A percentile compares a stretch with the other conserved stretches of the same genome.
phyloP scores from a whole-genome alignment of 1,140 invertebrate species.

The Lasioglossum baleicum region DNA sequence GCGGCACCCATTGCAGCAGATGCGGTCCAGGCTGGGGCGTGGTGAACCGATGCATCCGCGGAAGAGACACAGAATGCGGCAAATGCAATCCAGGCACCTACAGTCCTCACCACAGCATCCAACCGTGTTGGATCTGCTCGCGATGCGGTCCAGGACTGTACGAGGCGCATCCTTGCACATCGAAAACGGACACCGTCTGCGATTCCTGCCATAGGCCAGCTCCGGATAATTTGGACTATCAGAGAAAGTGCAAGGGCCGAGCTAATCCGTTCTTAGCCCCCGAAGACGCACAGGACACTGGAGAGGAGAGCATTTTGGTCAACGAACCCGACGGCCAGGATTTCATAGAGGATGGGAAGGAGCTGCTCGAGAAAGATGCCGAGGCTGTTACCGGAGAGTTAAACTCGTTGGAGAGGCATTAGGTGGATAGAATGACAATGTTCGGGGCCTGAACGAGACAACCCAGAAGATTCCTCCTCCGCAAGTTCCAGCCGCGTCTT shows the following conservation, averaged over 20 bases:
- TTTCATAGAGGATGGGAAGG: constrained; percentile 56
- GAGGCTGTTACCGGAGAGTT: constrained; percentile 26
- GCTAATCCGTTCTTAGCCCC: constrained; percentile 74
- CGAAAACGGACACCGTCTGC: constrained; percentile 78
- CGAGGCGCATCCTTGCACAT: constrained; percentile 78
- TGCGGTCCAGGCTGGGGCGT: constrained; percentile 79
- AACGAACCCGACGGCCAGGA: constrained; percentile 67
- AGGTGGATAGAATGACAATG: too few species aligned
- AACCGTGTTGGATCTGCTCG: constrained; percentile 80
- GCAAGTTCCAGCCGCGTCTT: too few species aligned
- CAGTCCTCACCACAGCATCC: constrained; percentile 77
- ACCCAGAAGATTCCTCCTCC: too few species aligned
- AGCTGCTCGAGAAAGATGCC: constrained; percentile 70
- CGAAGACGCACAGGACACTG: constrained; percentile 74
- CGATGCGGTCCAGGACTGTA: constrained; percentile 79
- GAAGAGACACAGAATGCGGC: constrained; percentile 76
- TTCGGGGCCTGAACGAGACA: too few species aligned
- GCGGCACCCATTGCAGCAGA: constrained; percentile 72
- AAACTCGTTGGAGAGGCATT: constrained; percentile 10
- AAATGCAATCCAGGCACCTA: constrained; percentile 76
- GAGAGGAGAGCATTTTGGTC: constrained; percentile 74
- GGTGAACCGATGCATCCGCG: constrained; percentile 70
- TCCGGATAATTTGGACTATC: constrained; percentile 71
- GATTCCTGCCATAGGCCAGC: constrained; percentile 77
- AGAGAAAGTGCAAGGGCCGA: constrained; percentile 69